Percentiles rank a stretch among this genome's conserved stretches.
These are phyloP conservation scores for Archegozetes longisetosus DNA, from an alignment of 1,140 invertebrate genomes.

Conservation along the genomic window DNA sequence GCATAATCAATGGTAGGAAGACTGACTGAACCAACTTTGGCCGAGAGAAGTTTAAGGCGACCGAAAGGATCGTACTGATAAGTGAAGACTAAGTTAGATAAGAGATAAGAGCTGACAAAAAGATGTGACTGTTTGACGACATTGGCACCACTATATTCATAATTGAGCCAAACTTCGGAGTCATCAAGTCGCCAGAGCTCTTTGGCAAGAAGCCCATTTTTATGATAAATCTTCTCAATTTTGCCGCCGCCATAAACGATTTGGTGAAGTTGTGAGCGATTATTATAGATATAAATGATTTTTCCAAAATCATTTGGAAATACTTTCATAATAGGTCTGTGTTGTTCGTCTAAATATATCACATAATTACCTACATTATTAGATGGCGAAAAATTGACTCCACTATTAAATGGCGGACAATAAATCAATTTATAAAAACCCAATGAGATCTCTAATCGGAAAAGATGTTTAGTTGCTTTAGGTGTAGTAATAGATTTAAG, in stretches of 20 bases:
- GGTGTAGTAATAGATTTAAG: slow-evolving; percentile 78
- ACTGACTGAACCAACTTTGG: slow-evolving; percentile 23
- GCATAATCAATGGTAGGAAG: slow-evolving; percentile 51
- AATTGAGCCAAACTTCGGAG: slow-evolving; percentile 59
- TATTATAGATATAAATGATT: slow-evolving; percentile 71
- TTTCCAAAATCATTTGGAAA: slow-evolving; percentile 77
- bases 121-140: slow-evolving; percentile 70
- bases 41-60: slow-evolving; percentile 27
- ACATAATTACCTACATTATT: slow-evolving; percentile 49
- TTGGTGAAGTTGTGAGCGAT: slow-evolving; percentile 48
- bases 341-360: slow-evolving; percentile 74
- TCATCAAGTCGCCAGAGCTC: slow-evolving; percentile 40
- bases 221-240: slow-evolving; percentile 16
- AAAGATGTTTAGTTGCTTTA: slow-evolving; percentile 75
- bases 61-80: slow-evolving; percentile 81
- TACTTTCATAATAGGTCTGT: slow-evolving; percentile 67
- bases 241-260: slow-evolving; percentile 55
- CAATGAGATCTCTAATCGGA: slow-evolving; percentile 72
- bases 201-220: slow-evolving; percentile 10
- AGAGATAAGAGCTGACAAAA: slow-evolving; percentile 54
- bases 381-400: neutral
- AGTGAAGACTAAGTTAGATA: slow-evolving; percentile 69
- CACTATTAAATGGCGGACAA: slow-evolving; percentile 65
- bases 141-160: slow-evolving; percentile 75
- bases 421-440: slow-evolving; percentile 86